Evolutionary conservation across 2,888 invertebrate species (phyloP), one percentile per base, ranked within the genome.

Genomic region (Lampropteryx suffumata): DNA sequence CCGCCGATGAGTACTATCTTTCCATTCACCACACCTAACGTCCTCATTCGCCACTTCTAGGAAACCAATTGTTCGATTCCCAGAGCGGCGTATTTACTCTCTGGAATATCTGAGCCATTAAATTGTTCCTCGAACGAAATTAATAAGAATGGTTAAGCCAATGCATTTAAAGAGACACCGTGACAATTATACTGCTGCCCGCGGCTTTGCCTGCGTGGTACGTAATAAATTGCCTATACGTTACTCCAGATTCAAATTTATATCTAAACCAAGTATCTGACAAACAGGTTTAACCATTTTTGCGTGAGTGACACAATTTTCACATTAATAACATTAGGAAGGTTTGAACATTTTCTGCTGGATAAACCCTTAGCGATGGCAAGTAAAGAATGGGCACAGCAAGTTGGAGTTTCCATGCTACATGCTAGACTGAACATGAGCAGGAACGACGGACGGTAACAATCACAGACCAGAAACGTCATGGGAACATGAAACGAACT

Each of bases 391-490:
- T 26, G 12, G 13, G 11, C 21, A 27, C 26, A 33, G 26, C 32
- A 47, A 27, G 14, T 36, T 12, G 24, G 47, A 48, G 37, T 37
- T 59, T 59, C 53, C 57, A 50, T 55, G 50, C 51, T 69, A 46
- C 60, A 76, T 69, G 76, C 62, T 66, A 70, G 63, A 64, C 52
- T 69, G 69, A 64, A 58, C 67, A 67, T 57, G 58, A 61, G 54
- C 60, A 58, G 65, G 67, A 69, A 71, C 69, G 61, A 68, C 62
- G 61, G 61, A 64, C 61, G 62, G 27, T 51, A 29, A 69, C 63
- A 65, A 73, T 78, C 74, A 79, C 84, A 85, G 77, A 83, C 74
- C 75, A 83, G 76, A 74, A 73, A 68, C 82, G 84, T 84, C 85
- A 86, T 86, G 88, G 88, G 87, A 88, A 86, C 62, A 65, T 72